phyloP scores from a whole-genome alignment of 1,140 invertebrate species.

The Tetragonula clypearis region DNA sequence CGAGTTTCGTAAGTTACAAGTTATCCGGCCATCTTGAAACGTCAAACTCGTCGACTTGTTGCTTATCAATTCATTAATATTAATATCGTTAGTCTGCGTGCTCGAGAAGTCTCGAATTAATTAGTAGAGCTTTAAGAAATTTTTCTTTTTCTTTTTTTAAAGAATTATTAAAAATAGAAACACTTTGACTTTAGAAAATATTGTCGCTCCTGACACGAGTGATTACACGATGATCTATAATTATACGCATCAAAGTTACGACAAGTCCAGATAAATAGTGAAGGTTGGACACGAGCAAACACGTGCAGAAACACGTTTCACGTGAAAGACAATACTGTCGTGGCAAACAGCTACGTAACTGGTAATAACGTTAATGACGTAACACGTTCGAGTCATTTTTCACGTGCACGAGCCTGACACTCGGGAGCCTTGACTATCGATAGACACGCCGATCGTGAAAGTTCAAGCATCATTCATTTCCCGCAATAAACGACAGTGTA shows the following conservation, averaged over 20 bases:
- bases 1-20: background rate
- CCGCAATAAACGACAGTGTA: background rate
- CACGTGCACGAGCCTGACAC: background rate
- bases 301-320: too few species aligned
- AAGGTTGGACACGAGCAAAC: too few species aligned
- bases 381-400: constrained; percentile 6
- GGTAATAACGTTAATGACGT: background rate
- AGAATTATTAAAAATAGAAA: background rate
- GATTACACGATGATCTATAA: background rate
- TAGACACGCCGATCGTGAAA: background rate
- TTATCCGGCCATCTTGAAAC: background rate
- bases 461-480: background rate
- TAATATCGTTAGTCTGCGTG: too few species aligned
- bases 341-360: background rate
- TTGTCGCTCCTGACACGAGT: too few species aligned
- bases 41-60: too few species aligned
- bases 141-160: background rate
- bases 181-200: too few species aligned
- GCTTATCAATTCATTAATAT: too few species aligned
- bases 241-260: background rate
- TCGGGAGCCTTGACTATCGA: background rate
- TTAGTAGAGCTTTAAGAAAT: too few species aligned
- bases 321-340: background rate
- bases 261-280: background rate
- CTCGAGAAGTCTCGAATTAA: too few species aligned